Percentiles rank a stretch among this genome's conserved stretches.
Conservation (phyloP, 2,113 vertebrate genomes). For the Xyrauchen texanus region DNA sequence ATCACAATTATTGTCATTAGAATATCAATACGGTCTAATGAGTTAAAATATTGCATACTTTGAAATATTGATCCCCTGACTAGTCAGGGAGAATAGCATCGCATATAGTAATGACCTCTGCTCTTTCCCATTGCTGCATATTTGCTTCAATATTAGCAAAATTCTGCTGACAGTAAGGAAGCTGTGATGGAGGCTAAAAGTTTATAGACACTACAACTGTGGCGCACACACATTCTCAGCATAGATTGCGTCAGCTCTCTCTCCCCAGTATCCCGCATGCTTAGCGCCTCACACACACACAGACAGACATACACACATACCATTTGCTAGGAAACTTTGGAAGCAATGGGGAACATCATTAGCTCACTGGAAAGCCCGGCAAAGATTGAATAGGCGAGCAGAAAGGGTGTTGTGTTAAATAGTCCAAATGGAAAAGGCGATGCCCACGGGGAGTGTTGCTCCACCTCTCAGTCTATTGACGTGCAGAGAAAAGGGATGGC, state of each 20-base stretch:
- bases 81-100: too few relatives aligned
- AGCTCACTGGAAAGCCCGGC: conserved; percentile 37
- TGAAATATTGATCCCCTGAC: too few relatives aligned
- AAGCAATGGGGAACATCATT: conserved; percentile 55
- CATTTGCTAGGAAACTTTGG: conserved; percentile 42
- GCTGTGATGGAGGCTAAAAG: conserved; percentile 43
- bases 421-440: conserved; percentile 40
- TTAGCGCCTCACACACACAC: conserved; percentile 3
- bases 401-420: conserved; percentile 49
- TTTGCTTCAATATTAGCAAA: conserved; percentile 56
- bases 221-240: conserved; percentile 30
- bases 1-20: too few relatives aligned
- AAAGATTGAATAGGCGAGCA: conserved; percentile 34
- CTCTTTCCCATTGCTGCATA: conserved; percentile 44
- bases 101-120: conserved; percentile 46
- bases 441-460: conserved; percentile 39
- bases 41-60: too few relatives aligned
- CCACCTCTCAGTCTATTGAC: conserved; percentile 41
- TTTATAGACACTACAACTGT: conserved; percentile 15
- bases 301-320: conserved; percentile 44
- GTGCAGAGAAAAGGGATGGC: conserved; percentile 34
- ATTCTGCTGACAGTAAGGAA: conserved; percentile 51
- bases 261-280: conserved; percentile 1
- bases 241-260: conserved; percentile 24
- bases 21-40: too few relatives aligned